These are phyloP conservation scores for Hymenochirus boettgeri DNA, from an alignment of 2,113 vertebrate genomes.

Conservation along the genomic window DNA sequence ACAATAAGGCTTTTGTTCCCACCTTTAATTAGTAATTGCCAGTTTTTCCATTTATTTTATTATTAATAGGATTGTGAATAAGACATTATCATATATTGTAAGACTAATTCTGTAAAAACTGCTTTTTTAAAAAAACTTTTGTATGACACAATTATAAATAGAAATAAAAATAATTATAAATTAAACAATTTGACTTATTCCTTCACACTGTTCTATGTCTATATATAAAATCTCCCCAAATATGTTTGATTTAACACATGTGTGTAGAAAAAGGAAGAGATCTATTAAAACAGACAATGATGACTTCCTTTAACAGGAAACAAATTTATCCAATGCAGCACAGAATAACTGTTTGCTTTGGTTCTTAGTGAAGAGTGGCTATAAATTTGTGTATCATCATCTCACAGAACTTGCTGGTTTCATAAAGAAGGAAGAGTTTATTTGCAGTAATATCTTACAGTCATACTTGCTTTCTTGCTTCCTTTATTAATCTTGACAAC, in stretches of 20 bases:
- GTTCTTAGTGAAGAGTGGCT: conserved; percentile 2
- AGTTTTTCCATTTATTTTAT: no score
- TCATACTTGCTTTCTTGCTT: conserved; percentile 27
- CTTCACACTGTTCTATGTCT: no score
- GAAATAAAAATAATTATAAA: no score
- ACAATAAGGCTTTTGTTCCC: no score
- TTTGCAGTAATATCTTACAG: neutral
- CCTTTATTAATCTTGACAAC: conserved; percentile 26
- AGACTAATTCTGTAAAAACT: no score
- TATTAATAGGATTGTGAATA: no score
- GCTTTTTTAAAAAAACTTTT: no score
- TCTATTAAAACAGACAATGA: conserved; percentile 29
- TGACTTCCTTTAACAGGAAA: conserved; percentile 35
- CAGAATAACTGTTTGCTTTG: conserved; percentile 11
- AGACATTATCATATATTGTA: no score
- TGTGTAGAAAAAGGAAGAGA: conserved; percentile 20
- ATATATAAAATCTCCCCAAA: conserved; percentile 29
- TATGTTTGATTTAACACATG: conserved; percentile 21
- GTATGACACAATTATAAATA: no score
- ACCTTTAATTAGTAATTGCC: no score
- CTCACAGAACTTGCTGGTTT: neutral
- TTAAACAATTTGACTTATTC: no score
- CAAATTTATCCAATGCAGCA: conserved; percentile 2
- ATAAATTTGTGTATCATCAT: conserved; percentile 30
- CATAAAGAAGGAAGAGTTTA: neutral